A percentile compares a stretch with the other conserved stretches of the same genome.
phyloP scores from a whole-genome alignment of 2,797 vertebrate species.

The Cheirogaleus major region DNA sequence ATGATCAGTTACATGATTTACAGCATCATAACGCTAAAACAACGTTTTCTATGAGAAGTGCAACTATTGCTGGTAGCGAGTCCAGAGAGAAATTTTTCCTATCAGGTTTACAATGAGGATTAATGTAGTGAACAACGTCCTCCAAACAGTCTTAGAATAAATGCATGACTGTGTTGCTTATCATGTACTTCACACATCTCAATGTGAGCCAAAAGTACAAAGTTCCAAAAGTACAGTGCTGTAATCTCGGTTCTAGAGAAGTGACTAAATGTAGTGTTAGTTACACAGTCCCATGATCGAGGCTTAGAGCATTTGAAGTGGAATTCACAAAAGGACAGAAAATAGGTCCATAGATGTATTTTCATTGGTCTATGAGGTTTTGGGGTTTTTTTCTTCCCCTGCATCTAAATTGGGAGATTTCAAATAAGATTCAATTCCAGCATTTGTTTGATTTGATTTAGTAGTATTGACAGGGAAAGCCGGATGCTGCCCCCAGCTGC shows the following conservation, averaged over 20 bases:
- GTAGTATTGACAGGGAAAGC: no score
- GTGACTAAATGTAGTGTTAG: neutral
- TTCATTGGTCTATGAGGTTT: neutral
- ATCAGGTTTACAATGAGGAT: neutral
- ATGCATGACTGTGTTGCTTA: neutral
- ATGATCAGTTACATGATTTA: neutral
- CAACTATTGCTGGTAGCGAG: neutral
- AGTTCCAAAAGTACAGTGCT: neutral
- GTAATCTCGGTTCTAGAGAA: neutral
- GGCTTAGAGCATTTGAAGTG: neutral
- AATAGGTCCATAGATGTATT: neutral
- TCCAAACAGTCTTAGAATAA: slow-evolving; percentile 23
- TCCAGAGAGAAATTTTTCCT: neutral
- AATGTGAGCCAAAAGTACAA: neutral
- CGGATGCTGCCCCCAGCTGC: no score
- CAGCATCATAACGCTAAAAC: neutral
- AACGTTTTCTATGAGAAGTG: neutral
- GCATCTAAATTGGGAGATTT: neutral
- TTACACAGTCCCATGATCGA: neutral
- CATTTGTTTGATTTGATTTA: neutral
- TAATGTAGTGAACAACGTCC: neutral
- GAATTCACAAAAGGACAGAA: neutral
- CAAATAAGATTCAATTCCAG: neutral
- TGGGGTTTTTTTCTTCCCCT: neutral
- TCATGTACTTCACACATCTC: neutral